Conservation (phyloP, 2,797 vertebrate genomes). For the Myotis vivesi region DNA sequence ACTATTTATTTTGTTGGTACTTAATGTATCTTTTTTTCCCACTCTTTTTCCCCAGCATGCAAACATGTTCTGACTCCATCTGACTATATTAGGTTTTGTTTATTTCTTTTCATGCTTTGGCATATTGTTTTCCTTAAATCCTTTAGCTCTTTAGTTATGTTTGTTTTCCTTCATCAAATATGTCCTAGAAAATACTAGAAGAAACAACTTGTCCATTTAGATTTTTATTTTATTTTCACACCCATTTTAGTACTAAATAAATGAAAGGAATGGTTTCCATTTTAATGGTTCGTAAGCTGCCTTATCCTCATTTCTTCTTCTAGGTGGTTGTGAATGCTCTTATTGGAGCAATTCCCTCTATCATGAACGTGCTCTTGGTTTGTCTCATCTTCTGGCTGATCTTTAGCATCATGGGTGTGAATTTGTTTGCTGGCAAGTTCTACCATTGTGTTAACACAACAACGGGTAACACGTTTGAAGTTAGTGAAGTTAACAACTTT, state of each 20-base stretch:
- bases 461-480: conserved; percentile 72
- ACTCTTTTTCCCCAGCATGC: conserved; percentile 73
- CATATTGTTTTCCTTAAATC: conserved; percentile 73
- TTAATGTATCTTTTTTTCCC: conserved; percentile 74
- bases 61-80: conserved; percentile 85
- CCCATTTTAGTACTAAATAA: conserved; percentile 1
- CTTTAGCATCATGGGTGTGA: conserved; percentile 99
- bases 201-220: conserved; percentile 61
- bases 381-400: conserved; percentile 99
- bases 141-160: conserved; percentile 74
- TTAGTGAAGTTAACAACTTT: conserved; percentile 81
- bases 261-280: not conserved
- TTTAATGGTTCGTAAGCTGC: not conserved
- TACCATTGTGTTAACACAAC: conserved; percentile 88
- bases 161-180: conserved; percentile 68
- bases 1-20: conserved; percentile 73
- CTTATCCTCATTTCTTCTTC: conserved; percentile 57
- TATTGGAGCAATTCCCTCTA: conserved; percentile 97
- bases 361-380: conserved; percentile 98
- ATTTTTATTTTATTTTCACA: conserved; percentile 77
- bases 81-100: conserved; percentile 92
- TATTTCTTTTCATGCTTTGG: conserved; percentile 86
- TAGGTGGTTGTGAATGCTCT: conserved; percentile 99
- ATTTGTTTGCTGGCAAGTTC: conserved; percentile 96
- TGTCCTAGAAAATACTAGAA: conserved; percentile 46